Evolutionary conservation across 1,140 invertebrate genomes (phyloP).

Genomic region (Drosophila neocordata): DNA sequence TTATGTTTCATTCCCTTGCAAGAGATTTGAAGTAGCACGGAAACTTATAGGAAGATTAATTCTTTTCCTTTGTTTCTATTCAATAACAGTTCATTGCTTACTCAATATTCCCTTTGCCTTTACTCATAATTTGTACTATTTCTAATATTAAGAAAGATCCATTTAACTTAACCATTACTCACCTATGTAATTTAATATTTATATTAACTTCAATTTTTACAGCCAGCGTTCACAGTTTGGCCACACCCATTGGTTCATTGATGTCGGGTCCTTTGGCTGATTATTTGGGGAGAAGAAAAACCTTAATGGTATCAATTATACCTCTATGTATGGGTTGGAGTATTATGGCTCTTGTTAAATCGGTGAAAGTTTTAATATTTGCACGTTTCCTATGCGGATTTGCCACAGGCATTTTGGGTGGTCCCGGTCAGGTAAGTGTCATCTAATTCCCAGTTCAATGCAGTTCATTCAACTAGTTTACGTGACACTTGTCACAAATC

Average conservation of each 20-base stretch:
- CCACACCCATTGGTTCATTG: conserved; percentile 87
- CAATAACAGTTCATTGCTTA: no score
- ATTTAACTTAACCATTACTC: no score
- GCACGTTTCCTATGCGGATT: conserved; percentile 88
- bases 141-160: no score
- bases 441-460: not conserved
- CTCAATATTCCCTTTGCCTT: no score
- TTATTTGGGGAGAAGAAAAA: conserved; percentile 85
- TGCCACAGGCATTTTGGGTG: conserved; percentile 87
- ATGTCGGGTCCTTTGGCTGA: conserved; percentile 87
- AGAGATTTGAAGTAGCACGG: no score
- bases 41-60: no score
- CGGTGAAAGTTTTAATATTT: conserved; percentile 85
- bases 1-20: no score
- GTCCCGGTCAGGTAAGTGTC: conserved; percentile 86
- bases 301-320: conserved; percentile 85
- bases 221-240: conserved; percentile 88
- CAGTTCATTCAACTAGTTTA: conserved; percentile 33
- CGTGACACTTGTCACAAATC: conserved; percentile 12
- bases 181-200: no score
- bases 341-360: conserved; percentile 85
- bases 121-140: no score
- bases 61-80: no score
- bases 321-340: conserved; percentile 87
- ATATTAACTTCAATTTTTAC: no score